These are phyloP conservation scores for Dendrolimus pini DNA, from an alignment of 2,888 invertebrate species.

Conservation along the genomic window DNA sequence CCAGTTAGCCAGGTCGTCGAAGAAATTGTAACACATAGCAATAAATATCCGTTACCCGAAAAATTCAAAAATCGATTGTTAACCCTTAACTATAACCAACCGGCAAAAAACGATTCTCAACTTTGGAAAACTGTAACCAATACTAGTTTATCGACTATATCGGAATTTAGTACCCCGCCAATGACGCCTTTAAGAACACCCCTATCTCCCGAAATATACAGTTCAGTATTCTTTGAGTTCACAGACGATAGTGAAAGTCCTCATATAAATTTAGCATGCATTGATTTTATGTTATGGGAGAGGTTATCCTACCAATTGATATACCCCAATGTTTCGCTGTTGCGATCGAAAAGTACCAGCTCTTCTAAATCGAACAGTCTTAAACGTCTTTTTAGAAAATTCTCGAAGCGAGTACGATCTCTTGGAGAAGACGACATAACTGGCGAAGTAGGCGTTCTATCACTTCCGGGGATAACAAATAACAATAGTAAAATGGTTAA, in stretches of 20 bases:
- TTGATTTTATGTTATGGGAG: conserved; percentile 67
- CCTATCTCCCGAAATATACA: conserved; percentile 51
- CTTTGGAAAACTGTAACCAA: conserved; percentile 42
- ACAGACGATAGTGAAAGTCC: conserved; percentile 33
- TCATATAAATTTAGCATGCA: conserved; percentile 41
- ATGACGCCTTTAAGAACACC: conserved; percentile 30
- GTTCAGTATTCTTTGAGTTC: conserved; percentile 63
- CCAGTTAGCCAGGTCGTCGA: conserved; percentile 47
- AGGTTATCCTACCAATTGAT: conserved; percentile 43
- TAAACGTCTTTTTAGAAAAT: conserved; percentile 38
- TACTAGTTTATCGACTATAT: conserved; percentile 53
- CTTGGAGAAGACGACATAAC: conserved; percentile 32
- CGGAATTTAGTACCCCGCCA: conserved; percentile 44
- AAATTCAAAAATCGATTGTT: conserved; percentile 38
- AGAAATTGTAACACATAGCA: conserved; percentile 43
- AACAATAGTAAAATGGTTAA: conserved; percentile 47
- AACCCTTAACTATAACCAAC: conserved; percentile 26
- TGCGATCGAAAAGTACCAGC: conserved; percentile 35
- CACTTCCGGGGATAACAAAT: conserved; percentile 50
- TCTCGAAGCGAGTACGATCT: conserved; percentile 36
- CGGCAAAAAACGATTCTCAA: conserved; percentile 48
- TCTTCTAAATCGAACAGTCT: conserved; percentile 45
- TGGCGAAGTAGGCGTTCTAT: conserved; percentile 53
- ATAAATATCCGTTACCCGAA: conserved; percentile 45
- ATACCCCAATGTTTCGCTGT: conserved; percentile 51